Evolutionary conservation across 2,888 invertebrate species (phyloP).

Genomic region (Hermaeophaga mercurialis): DNA sequence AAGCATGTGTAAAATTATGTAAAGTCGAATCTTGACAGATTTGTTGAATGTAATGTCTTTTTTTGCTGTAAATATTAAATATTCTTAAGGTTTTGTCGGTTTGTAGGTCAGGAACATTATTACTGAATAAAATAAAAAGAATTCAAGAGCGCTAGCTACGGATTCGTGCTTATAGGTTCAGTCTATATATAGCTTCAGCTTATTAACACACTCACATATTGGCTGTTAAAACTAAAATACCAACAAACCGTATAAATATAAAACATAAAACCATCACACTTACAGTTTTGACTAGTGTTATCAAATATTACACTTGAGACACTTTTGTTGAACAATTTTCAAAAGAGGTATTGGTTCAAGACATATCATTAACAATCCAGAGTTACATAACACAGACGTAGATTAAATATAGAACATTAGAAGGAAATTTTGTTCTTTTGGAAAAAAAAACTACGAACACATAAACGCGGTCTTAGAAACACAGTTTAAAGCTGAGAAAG

Average conservation of each 20-base stretch:
- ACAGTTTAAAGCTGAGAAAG: constrained; percentile 29
- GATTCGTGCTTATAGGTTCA: constrained; percentile 41
- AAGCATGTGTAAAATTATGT: no score
- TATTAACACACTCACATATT: constrained; percentile 36
- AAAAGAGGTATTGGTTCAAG: not conserved
- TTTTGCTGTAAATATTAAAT: no score
- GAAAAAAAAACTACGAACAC: constrained; percentile 35
- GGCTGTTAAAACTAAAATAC: constrained; percentile 27
- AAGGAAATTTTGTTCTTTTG: constrained; percentile 22
- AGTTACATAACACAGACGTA: constrained; percentile 30
- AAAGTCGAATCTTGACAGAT: no score
- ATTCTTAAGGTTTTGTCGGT: no score
- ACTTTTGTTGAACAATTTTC: constrained; percentile 11
- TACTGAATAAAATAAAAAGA: constrained; percentile 11
- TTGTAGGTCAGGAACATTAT: constrained; percentile 21
- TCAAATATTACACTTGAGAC: constrained; percentile 17
- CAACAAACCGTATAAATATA: constrained; percentile 16
- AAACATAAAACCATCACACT: constrained; percentile 32
- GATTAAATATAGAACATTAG: constrained; percentile 16
- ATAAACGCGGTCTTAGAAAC: constrained; percentile 41
- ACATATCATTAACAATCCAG: constrained; percentile 10
- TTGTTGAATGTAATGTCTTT: no score
- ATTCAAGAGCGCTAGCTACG: constrained; percentile 36
- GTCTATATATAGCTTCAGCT: constrained; percentile 47
- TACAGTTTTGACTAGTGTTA: constrained; percentile 24